Conservation (phyloP, 1,140 invertebrate species). For the Ips typographus region DNA sequence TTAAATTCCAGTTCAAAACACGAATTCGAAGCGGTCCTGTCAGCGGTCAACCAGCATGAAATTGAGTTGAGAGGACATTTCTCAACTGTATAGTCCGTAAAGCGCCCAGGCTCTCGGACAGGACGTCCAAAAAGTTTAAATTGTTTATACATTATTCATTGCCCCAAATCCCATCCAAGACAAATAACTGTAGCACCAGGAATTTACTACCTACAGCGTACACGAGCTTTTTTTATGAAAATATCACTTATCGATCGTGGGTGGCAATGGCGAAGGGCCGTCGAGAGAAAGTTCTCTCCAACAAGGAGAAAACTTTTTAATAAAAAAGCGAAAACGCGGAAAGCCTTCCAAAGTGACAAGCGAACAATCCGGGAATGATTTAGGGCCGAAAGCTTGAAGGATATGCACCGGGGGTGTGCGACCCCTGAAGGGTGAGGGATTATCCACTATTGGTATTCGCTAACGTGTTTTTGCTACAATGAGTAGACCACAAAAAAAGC, state of each 20-base stretch:
- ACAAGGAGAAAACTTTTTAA: conserved; percentile 28
- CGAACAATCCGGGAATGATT: conserved; percentile 34
- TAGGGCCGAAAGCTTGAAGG: conserved; percentile 27
- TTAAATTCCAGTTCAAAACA: conserved; percentile 22
- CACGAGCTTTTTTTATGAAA: neutral
- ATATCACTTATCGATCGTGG: conserved; percentile 9
- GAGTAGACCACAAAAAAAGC: neutral
- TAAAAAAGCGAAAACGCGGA: conserved; percentile 31
- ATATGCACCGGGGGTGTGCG: conserved; percentile 37
- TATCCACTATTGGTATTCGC: conserved; percentile 46
- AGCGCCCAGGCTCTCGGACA: conserved; percentile 19
- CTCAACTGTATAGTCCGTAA: conserved; percentile 39
- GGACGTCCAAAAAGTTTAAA: conserved; percentile 39
- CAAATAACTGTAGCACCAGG: neutral
- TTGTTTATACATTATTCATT: conserved; percentile 36
- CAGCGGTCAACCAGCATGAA: conserved; percentile 49
- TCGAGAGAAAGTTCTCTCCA: neutral
- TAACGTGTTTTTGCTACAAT: neutral
- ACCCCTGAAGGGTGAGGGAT: conserved; percentile 41
- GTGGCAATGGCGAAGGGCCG: conserved; percentile 1
- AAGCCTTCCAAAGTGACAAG: conserved; percentile 29
- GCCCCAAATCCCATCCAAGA: neutral
- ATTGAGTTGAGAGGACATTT: conserved; percentile 49
- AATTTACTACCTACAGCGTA: neutral
- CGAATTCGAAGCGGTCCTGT: conserved; percentile 34